Evolutionary conservation across 2,888 invertebrate species (phyloP), one percentile per base, ranked within the genome.

Genomic region (Hypsopygia costalis): DNA sequence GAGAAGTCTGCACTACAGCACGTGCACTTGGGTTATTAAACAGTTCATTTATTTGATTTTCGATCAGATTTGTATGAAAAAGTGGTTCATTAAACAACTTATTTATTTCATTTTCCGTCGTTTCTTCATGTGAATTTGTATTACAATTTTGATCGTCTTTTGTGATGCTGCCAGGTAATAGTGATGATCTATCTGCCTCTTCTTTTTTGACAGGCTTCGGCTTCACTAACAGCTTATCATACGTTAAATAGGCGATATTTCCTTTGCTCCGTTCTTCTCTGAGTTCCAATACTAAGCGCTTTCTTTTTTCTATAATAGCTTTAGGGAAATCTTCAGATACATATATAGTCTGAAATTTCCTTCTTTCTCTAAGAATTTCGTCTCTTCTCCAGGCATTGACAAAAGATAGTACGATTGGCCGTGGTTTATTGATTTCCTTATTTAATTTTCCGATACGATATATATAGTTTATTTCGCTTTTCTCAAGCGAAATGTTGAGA

Each of bases 321-420:
- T 39, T 39, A 12, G 39, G 32, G 28, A 27, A 39, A 10, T 33
- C 39, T 39, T 39, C 39, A 1, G 33, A 33, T 3, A 39, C 27
- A 34, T 8, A 33, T 10, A 27, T 10, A 27, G 12, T 28, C 8
- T 27, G 32, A 8, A 39, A 39, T 28, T 25, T 39, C 27, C 27
- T 32, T 33, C 28, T 39, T 9, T 33, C 27, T 39, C 27, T 33
- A 9, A 39, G n/a, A 10, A 39, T n/a, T 33, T 39, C 33, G 10
- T 39, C 25, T 28, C 33, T 39, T 28, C 28, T 33, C 39, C 39
- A 39, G 9, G 16, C 12, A 7, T 33, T 25, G 8, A 27, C 8
- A 6, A 39, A 33, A n/a, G 33, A 33, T 6, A 39, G 16, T 10
- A 39, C 21, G 3, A 37, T 30, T 21, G 36, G 36, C 7, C 36